phyloP scores from a whole-genome alignment of 1,140 invertebrate genomes.

The Aphelenchoides fujianensis region DNA sequence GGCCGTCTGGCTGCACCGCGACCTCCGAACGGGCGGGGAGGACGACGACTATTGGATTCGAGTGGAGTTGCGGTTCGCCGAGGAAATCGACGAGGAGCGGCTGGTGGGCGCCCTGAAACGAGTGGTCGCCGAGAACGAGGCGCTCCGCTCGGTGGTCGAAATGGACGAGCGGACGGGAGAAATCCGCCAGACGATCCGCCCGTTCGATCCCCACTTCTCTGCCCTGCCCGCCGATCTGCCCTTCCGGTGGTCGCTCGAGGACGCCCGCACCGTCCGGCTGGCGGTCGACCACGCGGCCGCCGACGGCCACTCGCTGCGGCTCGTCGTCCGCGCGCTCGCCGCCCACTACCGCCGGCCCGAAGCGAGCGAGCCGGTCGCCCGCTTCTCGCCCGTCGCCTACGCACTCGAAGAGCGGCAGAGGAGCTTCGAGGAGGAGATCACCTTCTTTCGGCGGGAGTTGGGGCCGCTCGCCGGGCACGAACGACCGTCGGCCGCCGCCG shows the following conservation, averaged over 20 bases:
- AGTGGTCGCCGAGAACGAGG: conserved; percentile 18
- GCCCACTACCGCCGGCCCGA: conserved; percentile 3
- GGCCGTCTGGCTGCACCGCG: conserved; percentile 23
- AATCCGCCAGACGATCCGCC: conserved; percentile 2
- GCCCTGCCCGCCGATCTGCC: not conserved
- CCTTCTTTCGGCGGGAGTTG: not conserved
- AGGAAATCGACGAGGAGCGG: conserved; percentile 19
- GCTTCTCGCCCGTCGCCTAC: not conserved
- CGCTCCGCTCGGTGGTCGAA: not conserved
- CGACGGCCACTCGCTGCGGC: conserved; percentile 29
- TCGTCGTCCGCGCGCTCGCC: conserved; percentile 4
- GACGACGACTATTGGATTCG: conserved; percentile 12
- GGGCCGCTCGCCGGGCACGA: too few species aligned
- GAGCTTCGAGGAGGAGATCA: not conserved
- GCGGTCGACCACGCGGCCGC: conserved; percentile 26
- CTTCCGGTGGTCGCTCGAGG: not conserved
- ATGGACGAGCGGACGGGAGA: conserved; percentile 11
- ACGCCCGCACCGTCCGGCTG: not conserved
- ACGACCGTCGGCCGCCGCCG: too few species aligned
- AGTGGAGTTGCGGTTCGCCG: conserved; percentile 18
- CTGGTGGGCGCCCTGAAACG: conserved; percentile 10
- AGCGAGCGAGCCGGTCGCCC: not conserved
- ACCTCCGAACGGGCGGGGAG: conserved; percentile 2
- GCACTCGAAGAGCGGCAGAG: not conserved
- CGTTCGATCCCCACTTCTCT: conserved; percentile 1